These are phyloP conservation scores for Synergus gifuensis DNA, from an alignment of 2,888 invertebrate species.

Conservation along the genomic window DNA sequence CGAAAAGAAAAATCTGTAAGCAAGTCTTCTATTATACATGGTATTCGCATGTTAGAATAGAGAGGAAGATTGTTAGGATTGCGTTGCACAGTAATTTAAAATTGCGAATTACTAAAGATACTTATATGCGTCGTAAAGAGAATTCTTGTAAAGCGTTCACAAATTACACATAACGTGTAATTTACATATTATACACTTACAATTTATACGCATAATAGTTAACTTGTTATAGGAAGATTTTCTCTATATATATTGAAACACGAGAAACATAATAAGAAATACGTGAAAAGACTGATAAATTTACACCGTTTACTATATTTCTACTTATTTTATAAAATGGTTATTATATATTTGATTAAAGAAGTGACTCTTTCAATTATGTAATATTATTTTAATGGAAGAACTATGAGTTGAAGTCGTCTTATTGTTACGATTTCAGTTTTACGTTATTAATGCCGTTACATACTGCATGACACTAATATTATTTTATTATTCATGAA, in stretches of 20 bases:
- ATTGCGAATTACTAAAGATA: conserved; percentile 28
- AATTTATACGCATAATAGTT: conserved; percentile 24
- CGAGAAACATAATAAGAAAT: neutral
- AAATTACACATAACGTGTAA: conserved; percentile 16
- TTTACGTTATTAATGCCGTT: neutral
- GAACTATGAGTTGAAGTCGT: neutral
- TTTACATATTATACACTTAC: conserved; percentile 32
- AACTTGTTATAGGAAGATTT: conserved; percentile 12
- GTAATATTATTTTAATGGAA: neutral
- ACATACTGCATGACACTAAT: neutral
- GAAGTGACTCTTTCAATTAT: neutral
- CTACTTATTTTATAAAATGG: neutral
- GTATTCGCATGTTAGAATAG: conserved; percentile 3
- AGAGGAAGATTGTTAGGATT: conserved; percentile 21
- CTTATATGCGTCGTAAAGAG: conserved; percentile 24
- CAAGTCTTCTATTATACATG: neutral
- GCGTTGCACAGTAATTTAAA: conserved; percentile 29
- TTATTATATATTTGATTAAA: too few relatives aligned
- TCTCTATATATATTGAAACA: neutral
- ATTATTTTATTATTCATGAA: conserved; percentile 3
- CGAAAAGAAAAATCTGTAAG: neutral
- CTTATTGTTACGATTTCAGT: neutral
- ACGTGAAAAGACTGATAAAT: neutral
- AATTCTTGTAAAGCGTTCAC: conserved; percentile 12
- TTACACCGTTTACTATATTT: neutral